These are phyloP conservation scores for Alfaro cultratus DNA, from an alignment of 2,797 vertebrate genomes.

Conservation along the genomic window DNA sequence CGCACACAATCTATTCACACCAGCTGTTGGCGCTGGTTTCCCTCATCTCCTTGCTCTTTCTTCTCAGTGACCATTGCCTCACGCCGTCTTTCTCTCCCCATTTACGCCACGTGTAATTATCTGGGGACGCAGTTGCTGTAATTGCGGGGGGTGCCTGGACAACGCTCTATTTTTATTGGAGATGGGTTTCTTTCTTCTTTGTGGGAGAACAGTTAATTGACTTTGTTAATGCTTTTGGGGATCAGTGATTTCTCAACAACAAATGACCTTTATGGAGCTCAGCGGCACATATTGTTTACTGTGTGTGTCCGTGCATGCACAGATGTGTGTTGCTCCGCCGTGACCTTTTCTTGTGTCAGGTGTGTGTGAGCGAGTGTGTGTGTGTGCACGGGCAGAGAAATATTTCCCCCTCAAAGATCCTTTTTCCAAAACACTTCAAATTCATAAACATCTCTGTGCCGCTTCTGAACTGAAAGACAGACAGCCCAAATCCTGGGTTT, in stretches of 20 bases:
- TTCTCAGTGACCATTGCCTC: conserved; percentile 79
- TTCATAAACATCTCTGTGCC: conserved; percentile 71
- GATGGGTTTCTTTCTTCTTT: conserved; percentile 75
- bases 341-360: conserved; percentile 13
- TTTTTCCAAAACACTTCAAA: conserved; percentile 74
- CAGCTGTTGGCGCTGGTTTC: conserved; percentile 81
- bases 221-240: conserved; percentile 81
- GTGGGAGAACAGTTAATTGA: conserved; percentile 78
- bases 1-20: conserved; percentile 85
- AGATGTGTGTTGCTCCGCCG: conserved; percentile 8
- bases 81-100: conserved; percentile 71
- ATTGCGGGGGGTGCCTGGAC: conserved; percentile 74
- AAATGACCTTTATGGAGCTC: conserved; percentile 81
- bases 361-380: conserved; percentile 55
- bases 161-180: conserved; percentile 73
- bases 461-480: conserved; percentile 56
- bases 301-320: conserved; percentile 36
- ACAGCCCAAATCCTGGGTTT: conserved; percentile 74
- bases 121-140: conserved; percentile 73
- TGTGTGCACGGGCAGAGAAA: conserved; percentile 59
- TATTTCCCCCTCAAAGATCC: conserved; percentile 70
- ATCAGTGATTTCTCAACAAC: conserved; percentile 80
- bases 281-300: conserved; percentile 70
- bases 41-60: conserved; percentile 77
- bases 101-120: conserved; percentile 76